Evolutionary conservation across 2,113 vertebrate genomes (phyloP).

Genomic region (Sinosuthora webbiana): DNA sequence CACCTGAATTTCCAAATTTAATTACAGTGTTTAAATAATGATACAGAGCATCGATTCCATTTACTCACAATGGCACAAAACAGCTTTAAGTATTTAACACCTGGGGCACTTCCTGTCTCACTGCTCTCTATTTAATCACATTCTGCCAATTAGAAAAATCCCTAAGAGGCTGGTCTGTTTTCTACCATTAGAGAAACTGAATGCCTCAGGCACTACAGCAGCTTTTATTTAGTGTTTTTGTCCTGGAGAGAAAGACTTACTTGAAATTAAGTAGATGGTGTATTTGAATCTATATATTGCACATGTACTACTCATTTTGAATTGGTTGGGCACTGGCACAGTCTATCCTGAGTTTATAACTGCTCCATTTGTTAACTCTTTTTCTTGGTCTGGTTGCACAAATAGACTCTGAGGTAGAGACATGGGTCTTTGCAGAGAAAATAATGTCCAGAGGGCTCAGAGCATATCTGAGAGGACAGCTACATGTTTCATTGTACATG

Average conservation of each 20-base stretch:
- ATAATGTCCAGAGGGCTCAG: background rate
- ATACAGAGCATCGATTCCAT: conserved; percentile 45
- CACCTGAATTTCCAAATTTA: conserved; percentile 49
- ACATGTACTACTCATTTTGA: background rate
- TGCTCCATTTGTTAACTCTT: background rate
- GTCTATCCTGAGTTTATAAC: background rate
- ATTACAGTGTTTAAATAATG: conserved; percentile 62
- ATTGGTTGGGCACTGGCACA: background rate
- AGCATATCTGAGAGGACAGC: background rate
- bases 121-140: conserved; percentile 24
- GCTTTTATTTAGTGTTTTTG: conserved; percentile 15
- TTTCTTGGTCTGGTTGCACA: background rate
- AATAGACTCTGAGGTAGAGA: background rate
- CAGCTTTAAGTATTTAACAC: conserved; percentile 55
- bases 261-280: background rate
- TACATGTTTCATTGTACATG: fast-evolving
- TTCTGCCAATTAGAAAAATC: conserved; percentile 51
- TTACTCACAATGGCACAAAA: conserved; percentile 38
- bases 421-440: background rate
- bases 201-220: background rate
- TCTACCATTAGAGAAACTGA: background rate
- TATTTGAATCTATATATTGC: background rate
- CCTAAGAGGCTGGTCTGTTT: conserved; percentile 13
- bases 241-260: background rate
- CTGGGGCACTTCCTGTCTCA: conserved; percentile 28